Percentiles rank a stretch among this genome's conserved stretches.
phyloP scores from a whole-genome alignment of 2,888 invertebrate species.

The Argyresthia albistria region DNA sequence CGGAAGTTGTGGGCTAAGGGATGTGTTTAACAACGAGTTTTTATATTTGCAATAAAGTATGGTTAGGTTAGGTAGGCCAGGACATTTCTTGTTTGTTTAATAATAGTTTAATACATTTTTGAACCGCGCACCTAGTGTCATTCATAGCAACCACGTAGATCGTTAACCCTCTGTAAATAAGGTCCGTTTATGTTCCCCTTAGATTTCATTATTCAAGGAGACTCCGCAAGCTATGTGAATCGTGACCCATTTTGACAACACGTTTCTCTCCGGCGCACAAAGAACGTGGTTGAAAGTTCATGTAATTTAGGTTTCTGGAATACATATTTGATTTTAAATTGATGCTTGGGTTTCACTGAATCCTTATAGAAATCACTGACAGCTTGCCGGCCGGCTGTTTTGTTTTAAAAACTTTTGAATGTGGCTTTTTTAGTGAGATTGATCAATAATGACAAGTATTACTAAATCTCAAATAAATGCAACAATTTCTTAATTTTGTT shows the following conservation, averaged over 20 bases:
- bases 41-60: no score
- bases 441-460: no score
- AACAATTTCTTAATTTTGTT: no score
- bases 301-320: slow-evolving; percentile 9
- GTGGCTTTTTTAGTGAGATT: no score
- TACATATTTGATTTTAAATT: slow-evolving; percentile 10
- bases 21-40: no score
- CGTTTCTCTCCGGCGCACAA: slow-evolving; percentile 6
- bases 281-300: slow-evolving; percentile 9
- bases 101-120: neutral
- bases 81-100: no score
- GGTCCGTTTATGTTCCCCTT: neutral
- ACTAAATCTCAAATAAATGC: no score
- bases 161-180: neutral
- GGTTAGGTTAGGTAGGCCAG: no score
- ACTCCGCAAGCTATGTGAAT: slow-evolving; percentile 4
- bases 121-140: neutral
- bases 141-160: neutral
- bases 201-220: slow-evolving; percentile 5
- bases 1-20: no score
- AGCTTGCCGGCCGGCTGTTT: neutral
- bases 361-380: neutral
- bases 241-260: slow-evolving; percentile 7
- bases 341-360: neutral
- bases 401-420: no score